phyloP scores from a whole-genome alignment of 2,113 vertebrate genomes.

The Motacilla alba region DNA sequence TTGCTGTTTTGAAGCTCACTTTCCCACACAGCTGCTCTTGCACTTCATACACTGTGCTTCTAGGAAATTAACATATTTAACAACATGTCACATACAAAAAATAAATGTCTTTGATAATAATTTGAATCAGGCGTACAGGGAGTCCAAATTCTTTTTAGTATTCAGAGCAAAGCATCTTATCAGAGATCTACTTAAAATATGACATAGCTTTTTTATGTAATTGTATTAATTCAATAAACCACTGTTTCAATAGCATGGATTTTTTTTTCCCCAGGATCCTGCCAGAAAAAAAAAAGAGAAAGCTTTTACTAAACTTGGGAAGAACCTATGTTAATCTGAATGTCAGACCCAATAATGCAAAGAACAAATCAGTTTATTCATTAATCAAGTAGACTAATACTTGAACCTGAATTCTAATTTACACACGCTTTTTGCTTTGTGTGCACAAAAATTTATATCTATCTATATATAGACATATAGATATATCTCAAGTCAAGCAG shows the following conservation, averaged over 20 bases:
- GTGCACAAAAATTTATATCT: not conserved
- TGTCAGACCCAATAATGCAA: not conserved
- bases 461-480: not conserved
- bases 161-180: slow-evolving; percentile 18
- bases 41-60: slow-evolving; percentile 27
- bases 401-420: not conserved
- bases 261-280: not conserved
- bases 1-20: slow-evolving; percentile 40
- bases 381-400: not conserved
- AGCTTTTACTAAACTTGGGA: not conserved
- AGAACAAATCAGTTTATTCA: not conserved
- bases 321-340: not conserved
- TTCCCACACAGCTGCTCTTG: slow-evolving; percentile 54
- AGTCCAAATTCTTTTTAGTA: slow-evolving; percentile 15
- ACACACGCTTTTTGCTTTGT: not conserved
- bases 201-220: slow-evolving; percentile 22
- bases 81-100: slow-evolving; percentile 43
- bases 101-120: slow-evolving; percentile 30
- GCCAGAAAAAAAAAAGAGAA: not conserved
- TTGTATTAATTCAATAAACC: slow-evolving; percentile 27
- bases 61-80: slow-evolving; percentile 54
- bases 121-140: not conserved
- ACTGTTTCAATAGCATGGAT: not conserved
- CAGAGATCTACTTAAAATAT: slow-evolving; percentile 36
- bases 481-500: not conserved